Evolutionary conservation across 2,888 invertebrate genomes (phyloP), one percentile per base, ranked within the genome.

Genomic region (Diabrotica balteata): DNA sequence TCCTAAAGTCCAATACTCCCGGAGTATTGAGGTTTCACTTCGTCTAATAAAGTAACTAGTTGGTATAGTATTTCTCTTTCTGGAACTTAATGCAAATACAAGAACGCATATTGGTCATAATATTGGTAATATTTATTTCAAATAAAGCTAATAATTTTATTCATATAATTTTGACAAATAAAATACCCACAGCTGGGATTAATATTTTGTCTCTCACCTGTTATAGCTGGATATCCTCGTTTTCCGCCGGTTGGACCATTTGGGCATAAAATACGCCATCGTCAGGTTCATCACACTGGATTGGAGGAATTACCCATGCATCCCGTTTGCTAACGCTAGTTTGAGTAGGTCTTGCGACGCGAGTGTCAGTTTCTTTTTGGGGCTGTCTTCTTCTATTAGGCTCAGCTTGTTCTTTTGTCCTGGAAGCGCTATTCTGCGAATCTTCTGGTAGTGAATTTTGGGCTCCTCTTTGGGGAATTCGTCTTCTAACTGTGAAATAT

Each of bases 201-300:
- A 4, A 4, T 4, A 4, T 4, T 32, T 32, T 32, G 32, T 32
- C 32, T 8, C 57, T 76, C 78, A 93, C 94, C 94, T 61, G 94
- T 95, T 61, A 94, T 96, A 3, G 96, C 94, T 9, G 93, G 89
- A 84, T 96, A 96, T 42, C 96, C 96, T 77, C 91, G 90, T 82
- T 93, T 93, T 43, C 95, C 95, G 2, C 96, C 96, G 6, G 95
- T 95, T 17, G 96, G 96, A 7, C 96, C 91, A 96, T 93, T 85
- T 96, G 96, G 2, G 95, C 95, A 83, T 95, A 95, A 84, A 94
- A 93, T 4, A 95, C 94, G 10, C 95, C 94, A 81, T 96, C 95
- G 52, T 94, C 93, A 0, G 96, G 96, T 82, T 96, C 95, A 80
- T 93, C 80, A 82, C 96, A 96, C 81, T 93, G 90, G 75, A 96